These are phyloP conservation scores for Seriola aureovittata DNA, from an alignment of 2,113 vertebrate genomes.

Conservation along the genomic window DNA sequence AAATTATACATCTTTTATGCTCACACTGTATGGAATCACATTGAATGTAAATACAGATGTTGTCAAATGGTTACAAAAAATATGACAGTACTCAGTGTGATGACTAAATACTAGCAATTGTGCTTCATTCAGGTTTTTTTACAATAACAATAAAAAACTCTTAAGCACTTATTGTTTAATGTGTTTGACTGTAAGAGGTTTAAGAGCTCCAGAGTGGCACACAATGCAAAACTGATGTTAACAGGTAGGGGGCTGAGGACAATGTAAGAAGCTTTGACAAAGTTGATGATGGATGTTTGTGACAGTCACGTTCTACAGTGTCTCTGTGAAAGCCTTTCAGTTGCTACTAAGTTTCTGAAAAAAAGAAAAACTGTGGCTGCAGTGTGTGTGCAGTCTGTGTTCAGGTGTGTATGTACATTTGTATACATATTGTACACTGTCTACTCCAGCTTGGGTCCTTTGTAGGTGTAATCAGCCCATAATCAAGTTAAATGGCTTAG, in stretches of 20 bases:
- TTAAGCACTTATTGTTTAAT: slow-evolving; percentile 12
- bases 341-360: neutral
- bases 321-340: neutral
- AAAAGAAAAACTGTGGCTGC: neutral
- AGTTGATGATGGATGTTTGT: slow-evolving; percentile 14
- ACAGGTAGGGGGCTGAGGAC: slow-evolving; percentile 19
- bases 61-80: neutral
- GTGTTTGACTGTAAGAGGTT: slow-evolving; percentile 6
- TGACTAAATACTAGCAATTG: neutral
- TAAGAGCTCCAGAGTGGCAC: slow-evolving; percentile 8
- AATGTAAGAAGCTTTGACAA: slow-evolving; percentile 14
- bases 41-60: no score
- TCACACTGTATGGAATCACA: no score
- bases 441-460: slow-evolving; percentile 10
- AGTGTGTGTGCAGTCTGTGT: neutral
- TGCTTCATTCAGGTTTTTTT: neutral
- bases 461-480: slow-evolving; percentile 22
- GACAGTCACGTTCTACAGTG: neutral
- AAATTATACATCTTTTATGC: no score
- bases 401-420: slow-evolving; percentile 12
- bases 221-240: slow-evolving; percentile 5
- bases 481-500: slow-evolving; percentile 42
- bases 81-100: neutral
- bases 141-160: slow-evolving; percentile 18
- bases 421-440: neutral